phyloP scores from a whole-genome alignment of 2,113 vertebrate genomes.

The Anguilla rostrata region DNA sequence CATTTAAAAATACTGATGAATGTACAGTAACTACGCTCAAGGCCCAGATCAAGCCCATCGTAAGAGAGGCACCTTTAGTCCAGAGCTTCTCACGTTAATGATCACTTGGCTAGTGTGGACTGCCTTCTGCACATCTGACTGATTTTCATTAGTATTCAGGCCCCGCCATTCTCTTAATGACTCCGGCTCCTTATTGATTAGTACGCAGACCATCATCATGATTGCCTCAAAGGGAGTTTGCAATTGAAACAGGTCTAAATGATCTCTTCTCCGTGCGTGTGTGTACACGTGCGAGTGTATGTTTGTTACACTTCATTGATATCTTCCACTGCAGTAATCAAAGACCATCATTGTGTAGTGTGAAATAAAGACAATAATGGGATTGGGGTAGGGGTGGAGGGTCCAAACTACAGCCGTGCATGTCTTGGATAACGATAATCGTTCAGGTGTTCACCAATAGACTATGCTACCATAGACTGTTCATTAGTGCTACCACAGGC shows the following conservation, averaged over 20 bases:
- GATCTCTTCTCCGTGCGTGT: background rate
- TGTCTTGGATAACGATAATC: background rate
- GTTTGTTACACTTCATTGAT: background rate
- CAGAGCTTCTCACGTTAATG: constrained; percentile 8
- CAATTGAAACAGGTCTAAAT: background rate
- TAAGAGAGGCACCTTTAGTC: background rate
- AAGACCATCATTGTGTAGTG: constrained; percentile 5
- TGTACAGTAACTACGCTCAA: too few relatives aligned
- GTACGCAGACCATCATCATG: constrained; percentile 5
- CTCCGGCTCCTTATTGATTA: constrained; percentile 13
- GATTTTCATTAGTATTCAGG: background rate
- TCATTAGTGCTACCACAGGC: too few relatives aligned
- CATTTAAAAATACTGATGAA: too few relatives aligned
- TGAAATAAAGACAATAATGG: background rate
- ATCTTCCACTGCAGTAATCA: constrained; percentile 10
- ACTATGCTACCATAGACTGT: too few relatives aligned
- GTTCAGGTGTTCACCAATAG: background rate
- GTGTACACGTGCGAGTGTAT: too few relatives aligned
- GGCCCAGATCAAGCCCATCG: too few relatives aligned
- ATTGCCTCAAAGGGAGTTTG: constrained; percentile 22
- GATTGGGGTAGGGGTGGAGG: background rate
- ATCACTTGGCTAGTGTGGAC: background rate
- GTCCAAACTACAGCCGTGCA: background rate
- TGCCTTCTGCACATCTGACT: background rate
- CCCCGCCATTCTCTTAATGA: constrained; percentile 5